These are phyloP conservation scores for Cenopis cana DNA, from an alignment of 2,888 invertebrate species.

Conservation along the genomic window DNA sequence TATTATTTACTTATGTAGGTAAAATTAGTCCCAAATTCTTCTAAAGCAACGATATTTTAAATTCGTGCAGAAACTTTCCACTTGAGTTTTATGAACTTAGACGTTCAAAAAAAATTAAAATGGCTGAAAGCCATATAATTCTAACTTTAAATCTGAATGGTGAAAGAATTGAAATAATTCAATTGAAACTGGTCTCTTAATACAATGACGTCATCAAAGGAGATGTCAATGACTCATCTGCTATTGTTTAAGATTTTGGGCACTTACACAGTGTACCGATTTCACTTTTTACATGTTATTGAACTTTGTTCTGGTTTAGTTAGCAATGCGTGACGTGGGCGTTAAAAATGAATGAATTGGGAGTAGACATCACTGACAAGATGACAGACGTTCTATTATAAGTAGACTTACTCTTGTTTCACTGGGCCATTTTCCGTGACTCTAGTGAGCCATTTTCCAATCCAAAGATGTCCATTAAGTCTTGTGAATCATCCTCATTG, in stretches of 20 bases:
- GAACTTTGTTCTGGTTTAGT: conserved; percentile 78
- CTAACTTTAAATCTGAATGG: background rate
- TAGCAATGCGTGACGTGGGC: conserved; percentile 41
- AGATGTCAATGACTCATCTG: conserved; percentile 63
- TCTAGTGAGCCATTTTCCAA: conserved; percentile 3
- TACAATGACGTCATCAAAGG: conserved; percentile 62
- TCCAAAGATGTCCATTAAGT: conserved; percentile 12
- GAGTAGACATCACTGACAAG: conserved; percentile 32
- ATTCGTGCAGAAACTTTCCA: background rate
- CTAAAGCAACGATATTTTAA: background rate
- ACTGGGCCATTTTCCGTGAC: background rate
- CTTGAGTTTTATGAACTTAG: background rate
- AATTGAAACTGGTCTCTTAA: conserved; percentile 3
- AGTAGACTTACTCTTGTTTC: background rate
- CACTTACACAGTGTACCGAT: conserved; percentile 63
- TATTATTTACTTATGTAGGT: background rate
- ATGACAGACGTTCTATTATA: conserved; percentile 18
- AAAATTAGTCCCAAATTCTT: background rate
- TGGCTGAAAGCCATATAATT: background rate
- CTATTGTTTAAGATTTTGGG: conserved; percentile 63
- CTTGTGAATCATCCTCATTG: conserved; percentile 22
- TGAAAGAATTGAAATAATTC: background rate
- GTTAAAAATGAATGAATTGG: conserved; percentile 28
- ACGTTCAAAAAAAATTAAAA: no score
- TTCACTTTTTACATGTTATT: conserved; percentile 76